Evolutionary conservation across 2,888 invertebrate genomes (phyloP).

Genomic region (Aporophyla nigra): DNA sequence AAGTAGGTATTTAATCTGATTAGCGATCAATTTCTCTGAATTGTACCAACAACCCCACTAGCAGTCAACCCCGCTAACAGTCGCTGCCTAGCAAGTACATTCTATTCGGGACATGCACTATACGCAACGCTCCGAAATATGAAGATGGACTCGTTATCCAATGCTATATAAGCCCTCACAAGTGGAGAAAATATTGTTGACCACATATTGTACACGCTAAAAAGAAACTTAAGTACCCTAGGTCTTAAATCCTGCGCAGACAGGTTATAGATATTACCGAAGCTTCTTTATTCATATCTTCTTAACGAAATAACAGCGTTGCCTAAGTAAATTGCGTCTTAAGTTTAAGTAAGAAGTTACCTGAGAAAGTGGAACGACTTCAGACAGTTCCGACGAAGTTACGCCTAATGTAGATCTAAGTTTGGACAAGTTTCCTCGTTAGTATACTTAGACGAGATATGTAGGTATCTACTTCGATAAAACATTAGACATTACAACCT

Average conservation of each 20-base stretch:
- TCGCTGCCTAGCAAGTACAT: background rate
- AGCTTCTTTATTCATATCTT: background rate
- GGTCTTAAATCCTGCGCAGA: background rate
- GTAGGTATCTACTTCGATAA: background rate
- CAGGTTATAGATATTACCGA: background rate
- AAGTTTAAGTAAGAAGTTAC: slow-evolving; percentile 34
- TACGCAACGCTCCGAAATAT: background rate
- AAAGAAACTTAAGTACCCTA: too few species aligned
- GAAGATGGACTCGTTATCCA: background rate
- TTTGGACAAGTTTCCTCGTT: slow-evolving; percentile 40
- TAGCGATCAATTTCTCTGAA: background rate
- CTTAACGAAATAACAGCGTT: slow-evolving; percentile 1
- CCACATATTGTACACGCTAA: background rate
- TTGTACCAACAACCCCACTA: background rate
- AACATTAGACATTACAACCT: background rate
- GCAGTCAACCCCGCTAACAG: background rate
- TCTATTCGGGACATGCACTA: background rate
- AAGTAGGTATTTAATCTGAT: background rate
- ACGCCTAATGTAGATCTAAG: slow-evolving; percentile 27
- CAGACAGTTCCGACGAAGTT: slow-evolving; percentile 35
- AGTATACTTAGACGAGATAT: background rate
- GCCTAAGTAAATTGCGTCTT: background rate
- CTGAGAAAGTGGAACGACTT: slow-evolving; percentile 19
- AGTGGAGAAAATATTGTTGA: background rate
- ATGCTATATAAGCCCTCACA: background rate